Evolutionary conservation across 2,888 invertebrate genomes (phyloP), one percentile per base, ranked within the genome.

Genomic region (Apomyelois bistriatella): DNA sequence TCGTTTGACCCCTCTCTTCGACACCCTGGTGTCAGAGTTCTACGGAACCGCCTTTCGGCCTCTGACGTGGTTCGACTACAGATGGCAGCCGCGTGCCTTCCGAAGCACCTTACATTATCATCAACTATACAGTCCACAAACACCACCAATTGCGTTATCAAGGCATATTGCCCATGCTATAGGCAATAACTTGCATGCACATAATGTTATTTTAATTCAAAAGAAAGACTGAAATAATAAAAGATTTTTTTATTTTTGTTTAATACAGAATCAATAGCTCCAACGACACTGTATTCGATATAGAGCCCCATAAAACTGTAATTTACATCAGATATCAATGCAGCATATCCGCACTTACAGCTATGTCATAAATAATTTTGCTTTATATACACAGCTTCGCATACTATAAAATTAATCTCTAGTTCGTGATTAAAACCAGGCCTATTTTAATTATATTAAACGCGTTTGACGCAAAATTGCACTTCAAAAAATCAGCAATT

Each of bases 331-430:
- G 58, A 60, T 64, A 66, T 77, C 74, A 70, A 72, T 74, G 74
- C 70, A 74, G 70, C 69, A 68, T 71, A 70, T 60, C 65, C 63
- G 58, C 62, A 69, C 76, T 76, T 80, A 78, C 48, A 68, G 58
- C 76, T 85, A 83, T 67, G 63, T 73, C 75, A 86, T 87, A 85
- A 87, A 87, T 87, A 87, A 86, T 76, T 85, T 82, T 81, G 80
- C 81, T 59, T 79, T 72, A 74, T 81, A 70, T 84, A 85, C 79
- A 85, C 77, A 79, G 80, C 79, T 76, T 66, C 66, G 70, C 59
- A 60, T 69, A 68, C 68, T 59, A 67, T 59, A 63, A 66, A 64
- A 61, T 60, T 58, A 55, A 63, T 50, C 58, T 63, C 63, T 55
- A 59, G 35, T 41, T 48, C 57, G 58, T 47, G 50, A 48, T 60